Base-by-base conservation (phyloP, 2,888 invertebrate species). In the Morpho achilles region DNA sequence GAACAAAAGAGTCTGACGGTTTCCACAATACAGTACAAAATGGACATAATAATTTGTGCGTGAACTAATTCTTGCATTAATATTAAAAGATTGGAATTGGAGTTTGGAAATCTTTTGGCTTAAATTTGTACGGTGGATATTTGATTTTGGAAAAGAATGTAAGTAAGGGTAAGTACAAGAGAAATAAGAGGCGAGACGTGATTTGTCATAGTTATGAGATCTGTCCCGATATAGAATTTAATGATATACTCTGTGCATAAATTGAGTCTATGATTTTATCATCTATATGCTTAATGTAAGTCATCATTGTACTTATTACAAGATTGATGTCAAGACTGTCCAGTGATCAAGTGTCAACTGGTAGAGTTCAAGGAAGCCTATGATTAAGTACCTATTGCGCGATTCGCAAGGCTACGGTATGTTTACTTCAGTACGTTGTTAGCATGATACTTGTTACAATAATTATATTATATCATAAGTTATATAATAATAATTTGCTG, bases 291-390 rank as follows among this genome's bases (percentile, higher is more conserved):
- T 1, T 40, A 22, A 53, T n/a, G 40, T 53, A 10, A n/a, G 44
- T 32, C 10, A 45, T 39, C 56, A 53, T 47, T 48, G 54, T 50
- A 57, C 41, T 42, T 41, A 54, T 23, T 46, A 32, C 47, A 58
- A 62, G 58, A 64, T 62, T 64, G 50, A 58, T 66, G 64, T 66
- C 66, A 66, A 66, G 66, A 62, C 43, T 66, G 59, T 62, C 66
- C 56, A 62, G 58, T 62, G 59, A 61, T 62, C 61, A 51, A 59
- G 50, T 44, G 52, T 60, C 55, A 58, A 60, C 55, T 54, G 54
- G 53, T 61, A 56, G 61, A 61, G 63, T 63, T 63, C 63, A 63
- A 61, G 63, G 63, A 56, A 59, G 56, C 42, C 44, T 47, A 10
- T 48, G 23, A 53, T 52, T 49, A 50, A 50, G 49, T 44, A 44